Base-by-base conservation (phyloP, 1,140 invertebrate genomes). In the Euwallacea similis region DNA sequence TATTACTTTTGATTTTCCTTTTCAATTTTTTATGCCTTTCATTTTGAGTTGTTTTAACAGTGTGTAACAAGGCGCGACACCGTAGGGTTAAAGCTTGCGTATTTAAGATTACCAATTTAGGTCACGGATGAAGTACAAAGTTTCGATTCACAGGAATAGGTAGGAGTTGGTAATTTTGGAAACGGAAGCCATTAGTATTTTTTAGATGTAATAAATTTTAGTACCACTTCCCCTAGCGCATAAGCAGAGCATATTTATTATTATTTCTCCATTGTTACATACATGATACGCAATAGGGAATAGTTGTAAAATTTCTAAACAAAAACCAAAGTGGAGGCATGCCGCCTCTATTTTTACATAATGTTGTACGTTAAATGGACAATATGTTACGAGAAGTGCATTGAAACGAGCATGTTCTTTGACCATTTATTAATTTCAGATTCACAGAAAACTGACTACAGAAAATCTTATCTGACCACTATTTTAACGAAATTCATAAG, bases 201-300 rank as follows among this genome's bases (percentile, higher is more conserved):
- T 74, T 77, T 73, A 75, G 71, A 74, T 74, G 73, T 76, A 76
- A 72, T 72, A 72, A 74, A 63, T 72, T 65, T 44, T 69, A 73
- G 47, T 67, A 59, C 21, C 73, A 64, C 66, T 66, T 74, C 74
- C 75, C 75, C 73, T 74, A 78, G 74, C 72, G 74, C 74, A 78
- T 79, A 79, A 76, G 76, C 77, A 80, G 79, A 80, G 79, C 79
- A 80, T 76, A 78, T 80, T 80, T 77, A 78, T 79, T 78, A 75
- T 75, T 74, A 76, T 76, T 75, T 77, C 42, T 15, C 54, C 59
- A 67, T 9, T 76, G 74, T 76, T 76, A 66, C 74, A 72, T 74
- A 71, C 70, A 74, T 55, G 71, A 71, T 58, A 69, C 56, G 65
- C 56, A 63, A 66, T 67, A 67, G 54, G 10, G 13, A 59, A 44